A percentile compares a stretch with the other conserved stretches of the same genome.
phyloP scores from a whole-genome alignment of 2,113 vertebrate species.

The Manacus vitellinus region DNA sequence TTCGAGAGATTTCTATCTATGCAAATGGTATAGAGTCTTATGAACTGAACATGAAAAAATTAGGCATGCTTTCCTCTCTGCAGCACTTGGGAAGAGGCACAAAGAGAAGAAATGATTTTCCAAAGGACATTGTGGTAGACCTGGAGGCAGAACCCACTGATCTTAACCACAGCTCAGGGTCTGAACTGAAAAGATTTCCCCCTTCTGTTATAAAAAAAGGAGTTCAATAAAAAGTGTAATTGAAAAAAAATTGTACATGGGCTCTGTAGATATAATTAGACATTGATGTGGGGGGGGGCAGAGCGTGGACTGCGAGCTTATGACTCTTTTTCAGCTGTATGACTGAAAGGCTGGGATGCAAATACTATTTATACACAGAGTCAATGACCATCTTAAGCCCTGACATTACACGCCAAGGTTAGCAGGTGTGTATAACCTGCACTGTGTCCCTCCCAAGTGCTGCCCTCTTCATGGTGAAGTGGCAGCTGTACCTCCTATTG shows the following conservation, averaged over 20 bases:
- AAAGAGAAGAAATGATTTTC: background rate
- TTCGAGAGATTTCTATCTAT: background rate
- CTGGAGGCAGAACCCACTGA: background rate
- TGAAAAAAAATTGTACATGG: background rate
- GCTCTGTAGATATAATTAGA: background rate
- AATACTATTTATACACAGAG: background rate
- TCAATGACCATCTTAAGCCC: background rate
- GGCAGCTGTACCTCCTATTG: rapidly evolving
- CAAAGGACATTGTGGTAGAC: background rate
- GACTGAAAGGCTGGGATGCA: background rate
- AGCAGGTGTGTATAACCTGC: background rate
- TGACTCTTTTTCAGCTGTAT: background rate
- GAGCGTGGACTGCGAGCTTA: background rate
- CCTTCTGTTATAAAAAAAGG: background rate
- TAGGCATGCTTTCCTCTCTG: background rate
- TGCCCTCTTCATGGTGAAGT: background rate
- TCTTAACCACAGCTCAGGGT: background rate
- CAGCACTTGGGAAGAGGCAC: background rate
- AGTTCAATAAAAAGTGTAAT: background rate
- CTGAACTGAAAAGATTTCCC: background rate
- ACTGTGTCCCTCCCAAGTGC: background rate
- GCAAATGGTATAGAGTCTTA: background rate
- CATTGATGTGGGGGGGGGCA: background rate
- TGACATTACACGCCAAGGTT: background rate
- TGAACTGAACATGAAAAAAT: background rate